Base-by-base conservation (phyloP, 2,113 vertebrate species). In the Cinclus cinclus region DNA sequence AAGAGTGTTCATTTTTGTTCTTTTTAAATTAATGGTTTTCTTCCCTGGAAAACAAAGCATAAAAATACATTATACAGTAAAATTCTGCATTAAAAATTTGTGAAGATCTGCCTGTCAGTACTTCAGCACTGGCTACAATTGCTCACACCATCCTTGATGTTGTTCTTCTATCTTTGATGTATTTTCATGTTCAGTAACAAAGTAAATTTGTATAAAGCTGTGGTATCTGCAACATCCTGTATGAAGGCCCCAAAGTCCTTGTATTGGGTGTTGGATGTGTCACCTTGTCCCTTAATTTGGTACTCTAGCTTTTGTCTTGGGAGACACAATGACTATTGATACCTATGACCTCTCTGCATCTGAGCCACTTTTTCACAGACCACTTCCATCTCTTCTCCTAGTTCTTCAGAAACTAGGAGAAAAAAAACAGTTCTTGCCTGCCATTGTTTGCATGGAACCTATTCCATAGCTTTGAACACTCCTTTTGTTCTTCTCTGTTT, bases 291-390 rank as follows among this genome's bases (percentile, higher is more conserved):
- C 17, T 67, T 44, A 39, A 49, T 8, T 41, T 79, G 8, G 13
- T 60, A 15, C 10, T 46, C 28, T 10, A 10, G 10, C 8, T 73
- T 70, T 71, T 59, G 11, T 37, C 3, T 20, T 30, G 23, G 31
- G 56, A 64, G 44, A 71, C 33, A 12, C 4, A 64, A n/a, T 11
- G 22, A 16, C 5, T 52, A 7, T 6, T 1, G 0, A 37, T 25
- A 63, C 4, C 4, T 18, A 11, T 0, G 0, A 4, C 2, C 15
- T 55, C 28, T 46, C 52, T 76, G 8, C 22, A 12, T 41, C 49
- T 0, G 1, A 71, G 52, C 11, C 24, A 15, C 23, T 3, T 63
- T 46, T 75, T 46, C 14, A n/a, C 8, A 50, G n/a, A n/a, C 13
- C 7, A 3, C 17, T 50, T 59, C 41, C 13, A 4, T 12, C 4